Base-by-base conservation (phyloP, 2,888 invertebrate species). In the Lasioglossum oenotherae region DNA sequence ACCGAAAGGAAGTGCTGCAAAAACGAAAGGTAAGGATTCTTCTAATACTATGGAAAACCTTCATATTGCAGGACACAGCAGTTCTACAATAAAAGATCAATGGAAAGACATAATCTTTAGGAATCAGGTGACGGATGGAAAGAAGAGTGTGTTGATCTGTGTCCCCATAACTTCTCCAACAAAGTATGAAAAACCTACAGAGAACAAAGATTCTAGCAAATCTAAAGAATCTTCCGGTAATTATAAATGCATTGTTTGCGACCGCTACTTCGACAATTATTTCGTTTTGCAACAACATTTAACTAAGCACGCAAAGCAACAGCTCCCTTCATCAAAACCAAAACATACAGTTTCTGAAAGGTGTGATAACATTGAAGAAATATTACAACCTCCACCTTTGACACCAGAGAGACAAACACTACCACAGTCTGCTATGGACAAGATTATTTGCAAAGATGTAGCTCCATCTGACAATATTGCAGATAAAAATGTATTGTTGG, bases 221-320 rank as follows among this genome's bases (percentile, higher is more conserved):
- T 5, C 8, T 16, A 8, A 74, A 49, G 71, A 44, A 57, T 41
- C n/a, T 12, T 31, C 27, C 19, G 35, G 4, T 31, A 27, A 0
- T n/a, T 82, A 85, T 49, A 86, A 69, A 49, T 91, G 91, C 69
- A 74, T 75, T 5, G 74, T 69, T 31, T 92, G 91, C 57, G 74
- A 74, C 44, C n/a, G 10, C 10, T 31, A 16, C 4, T 90, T 88
- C 41, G 46, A 82, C n/a, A n/a, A 79, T 31, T 69, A 64, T 16
- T 8, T 38, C 2, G 0, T n/a, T 10, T 41, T 89, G 38, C 74
- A 76, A n/a, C n/a, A 78, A 31, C 91, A 91, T 77, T 16, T 82
- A 46, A 31, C n/a, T 27, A 53, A 3, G 10, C 85, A 79, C 35
- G 1, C 67, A 71, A 31, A 81, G 23, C 23, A 38, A 79, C 35